Evolutionary conservation across 2,797 vertebrate genomes (phyloP).

Genomic region (Macroramphosus scolopax): DNA sequence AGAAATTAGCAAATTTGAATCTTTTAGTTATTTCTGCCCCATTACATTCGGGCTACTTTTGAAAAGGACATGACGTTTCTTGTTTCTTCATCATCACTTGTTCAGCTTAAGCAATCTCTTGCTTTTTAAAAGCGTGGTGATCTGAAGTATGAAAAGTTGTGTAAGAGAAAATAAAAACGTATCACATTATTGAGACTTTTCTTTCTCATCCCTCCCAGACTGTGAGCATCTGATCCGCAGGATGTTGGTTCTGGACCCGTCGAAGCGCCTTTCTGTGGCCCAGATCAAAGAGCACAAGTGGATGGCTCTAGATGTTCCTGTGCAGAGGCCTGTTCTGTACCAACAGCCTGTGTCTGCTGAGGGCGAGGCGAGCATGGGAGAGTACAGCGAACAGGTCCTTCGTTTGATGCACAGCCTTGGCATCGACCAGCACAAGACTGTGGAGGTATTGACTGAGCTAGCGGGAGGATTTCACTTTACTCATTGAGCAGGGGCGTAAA

Average conservation of each 20-base stretch:
- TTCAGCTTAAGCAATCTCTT: too few relatives aligned
- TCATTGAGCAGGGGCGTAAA: neutral
- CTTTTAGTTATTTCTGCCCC: constrained; percentile 27
- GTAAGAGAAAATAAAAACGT: too few relatives aligned
- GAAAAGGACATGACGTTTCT: constrained; percentile 6
- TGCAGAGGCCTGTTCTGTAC: constrained; percentile 88
- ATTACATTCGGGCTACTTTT: constrained; percentile 19
- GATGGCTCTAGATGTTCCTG: constrained; percentile 92
- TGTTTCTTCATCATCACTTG: too few relatives aligned
- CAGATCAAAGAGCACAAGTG: constrained; percentile 99
- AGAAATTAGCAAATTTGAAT: constrained; percentile 28
- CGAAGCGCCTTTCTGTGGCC: constrained; percentile 89
- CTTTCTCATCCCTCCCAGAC: constrained; percentile 71
- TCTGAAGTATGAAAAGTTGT: too few relatives aligned
- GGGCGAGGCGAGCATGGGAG: constrained; percentile 81
- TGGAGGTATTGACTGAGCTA: constrained; percentile 82
- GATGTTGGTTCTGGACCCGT: constrained; percentile 96
- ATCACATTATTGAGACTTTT: constrained; percentile 13
- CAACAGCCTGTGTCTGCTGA: constrained; percentile 78
- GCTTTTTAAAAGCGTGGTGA: too few relatives aligned
- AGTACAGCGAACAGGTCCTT: constrained; percentile 96
- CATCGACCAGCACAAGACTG: constrained; percentile 96
- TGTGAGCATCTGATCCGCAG: constrained; percentile 97
- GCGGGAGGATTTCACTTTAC: neutral
- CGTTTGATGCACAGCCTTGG: constrained; percentile 98